A percentile compares a stretch with the other conserved stretches of the same genome.
These are phyloP conservation scores for Rosalia funebris DNA, from an alignment of 2,888 invertebrate genomes.

Conservation along the genomic window DNA sequence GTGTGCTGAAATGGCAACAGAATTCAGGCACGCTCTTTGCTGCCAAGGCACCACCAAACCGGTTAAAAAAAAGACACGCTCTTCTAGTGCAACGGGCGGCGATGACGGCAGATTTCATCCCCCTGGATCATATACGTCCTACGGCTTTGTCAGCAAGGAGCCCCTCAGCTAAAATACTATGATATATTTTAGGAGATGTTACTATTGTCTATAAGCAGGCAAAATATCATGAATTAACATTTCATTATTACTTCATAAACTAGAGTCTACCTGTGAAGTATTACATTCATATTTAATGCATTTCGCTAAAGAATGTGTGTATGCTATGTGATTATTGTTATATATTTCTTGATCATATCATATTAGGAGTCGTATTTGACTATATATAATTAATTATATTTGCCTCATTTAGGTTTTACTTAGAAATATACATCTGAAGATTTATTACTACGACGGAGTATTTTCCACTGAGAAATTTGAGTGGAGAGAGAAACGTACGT, in stretches of 20 bases:
- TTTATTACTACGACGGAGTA: no score
- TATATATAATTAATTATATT: no score
- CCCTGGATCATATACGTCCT: slow-evolving; percentile 71
- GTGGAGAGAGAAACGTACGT: no score
- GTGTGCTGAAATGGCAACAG: slow-evolving; percentile 79
- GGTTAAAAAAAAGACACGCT: slow-evolving; percentile 56
- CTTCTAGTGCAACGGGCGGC: slow-evolving; percentile 48
- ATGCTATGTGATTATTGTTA: no score
- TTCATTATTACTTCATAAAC: not conserved
- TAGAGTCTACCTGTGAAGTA: no score
- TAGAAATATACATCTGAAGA: no score
- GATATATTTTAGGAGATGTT: slow-evolving; percentile 8
- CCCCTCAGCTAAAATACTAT: slow-evolving; percentile 55
- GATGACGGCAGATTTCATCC: slow-evolving; percentile 63
- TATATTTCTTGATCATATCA: no score
- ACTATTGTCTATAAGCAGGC: not conserved
- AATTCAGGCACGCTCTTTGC: slow-evolving; percentile 75
- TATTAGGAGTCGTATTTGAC: no score
- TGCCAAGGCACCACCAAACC: slow-evolving; percentile 72
- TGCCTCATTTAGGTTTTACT: no score
- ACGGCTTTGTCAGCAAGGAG: slow-evolving; percentile 70
- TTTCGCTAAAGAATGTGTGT: no score
- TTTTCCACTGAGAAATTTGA: no score
- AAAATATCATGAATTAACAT: not conserved
- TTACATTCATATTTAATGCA: no score